These are phyloP conservation scores for Dolomedes plantarius DNA, from an alignment of 2,888 invertebrate genomes.

Conservation along the genomic window DNA sequence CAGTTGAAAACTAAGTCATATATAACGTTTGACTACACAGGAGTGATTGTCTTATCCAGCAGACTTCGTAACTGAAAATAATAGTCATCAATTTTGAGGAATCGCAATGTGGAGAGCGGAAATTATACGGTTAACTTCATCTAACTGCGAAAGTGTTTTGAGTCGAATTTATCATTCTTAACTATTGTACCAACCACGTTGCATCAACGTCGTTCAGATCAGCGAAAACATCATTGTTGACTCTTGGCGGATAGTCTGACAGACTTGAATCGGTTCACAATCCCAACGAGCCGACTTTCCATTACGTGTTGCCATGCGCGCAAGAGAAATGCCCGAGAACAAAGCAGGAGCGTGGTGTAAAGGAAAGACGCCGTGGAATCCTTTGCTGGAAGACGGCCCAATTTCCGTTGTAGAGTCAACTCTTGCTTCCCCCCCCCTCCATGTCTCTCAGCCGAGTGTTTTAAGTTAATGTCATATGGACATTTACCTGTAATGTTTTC, in stretches of 20 bases:
- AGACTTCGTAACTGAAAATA: too few species aligned
- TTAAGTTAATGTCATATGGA: constrained; percentile 48
- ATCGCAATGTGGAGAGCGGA: too few species aligned
- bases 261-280: constrained; percentile 20
- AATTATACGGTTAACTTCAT: too few species aligned
- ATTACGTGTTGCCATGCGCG: constrained; percentile 28
- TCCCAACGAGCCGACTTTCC: constrained; percentile 9
- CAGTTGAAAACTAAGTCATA: too few species aligned
- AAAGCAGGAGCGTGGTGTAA: constrained; percentile 12
- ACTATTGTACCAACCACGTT: neutral
- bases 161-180: too few species aligned
- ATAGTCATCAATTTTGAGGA: too few species aligned
- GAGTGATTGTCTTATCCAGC: too few species aligned
- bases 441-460: neutral
- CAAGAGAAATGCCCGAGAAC: constrained; percentile 37
- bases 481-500: constrained; percentile 64
- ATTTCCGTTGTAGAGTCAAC: constrained; percentile 10
- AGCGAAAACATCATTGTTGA: neutral
- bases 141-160: too few species aligned
- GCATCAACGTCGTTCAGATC: neutral
- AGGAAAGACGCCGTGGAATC: constrained; percentile 19
- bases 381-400: constrained; percentile 19
- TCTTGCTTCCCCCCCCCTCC: neutral
- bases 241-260: neutral
- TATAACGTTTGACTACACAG: too few species aligned